Evolutionary conservation across 2,888 invertebrate genomes (phyloP).

Genomic region (Drosophila neutralis): DNA sequence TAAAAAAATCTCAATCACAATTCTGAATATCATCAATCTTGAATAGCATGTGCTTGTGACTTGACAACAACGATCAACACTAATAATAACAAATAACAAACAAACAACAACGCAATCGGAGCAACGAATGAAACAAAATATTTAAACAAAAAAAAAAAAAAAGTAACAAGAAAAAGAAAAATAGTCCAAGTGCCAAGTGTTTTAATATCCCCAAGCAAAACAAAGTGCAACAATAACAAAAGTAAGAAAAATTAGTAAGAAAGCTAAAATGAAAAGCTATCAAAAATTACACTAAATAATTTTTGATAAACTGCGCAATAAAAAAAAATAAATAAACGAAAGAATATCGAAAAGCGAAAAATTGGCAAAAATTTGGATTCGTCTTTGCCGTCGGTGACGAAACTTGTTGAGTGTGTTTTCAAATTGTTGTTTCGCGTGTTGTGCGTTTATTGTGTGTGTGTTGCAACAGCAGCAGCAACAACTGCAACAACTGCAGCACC

Average conservation of each 20-base stretch:
- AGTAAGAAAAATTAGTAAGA: not conserved
- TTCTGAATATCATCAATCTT: slow-evolving; percentile 31
- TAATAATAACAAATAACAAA: slow-evolving; percentile 16
- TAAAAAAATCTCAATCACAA: slow-evolving; percentile 52
- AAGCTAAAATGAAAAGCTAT: not conserved
- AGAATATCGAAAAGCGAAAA: slow-evolving; percentile 1
- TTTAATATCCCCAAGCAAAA: slow-evolving; percentile 18
- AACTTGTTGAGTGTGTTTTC: slow-evolving; percentile 54
- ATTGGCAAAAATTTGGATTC: slow-evolving; percentile 16
- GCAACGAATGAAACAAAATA: slow-evolving; percentile 22
- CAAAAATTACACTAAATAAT: slow-evolving; percentile 9
- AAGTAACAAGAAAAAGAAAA: slow-evolving; percentile 1
- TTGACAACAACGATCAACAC: slow-evolving; percentile 27
- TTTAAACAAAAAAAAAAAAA: slow-evolving; percentile 10
- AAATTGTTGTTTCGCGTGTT: slow-evolving; percentile 19
- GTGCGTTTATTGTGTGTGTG: slow-evolving; percentile 18
- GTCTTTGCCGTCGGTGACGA: slow-evolving; percentile 59
- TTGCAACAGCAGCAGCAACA: slow-evolving; percentile 4
- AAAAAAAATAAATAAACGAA: not conserved
- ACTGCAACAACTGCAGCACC: not conserved
- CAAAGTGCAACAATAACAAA: slow-evolving; percentile 34
- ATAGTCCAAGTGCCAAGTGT: slow-evolving; percentile 52
- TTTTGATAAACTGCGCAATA: slow-evolving; percentile 36
- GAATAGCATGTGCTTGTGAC: slow-evolving; percentile 27
- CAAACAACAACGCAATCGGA: slow-evolving; percentile 12